phyloP scores from a whole-genome alignment of 2,797 vertebrate species.

The Gymnoscopelus braueri region DNA sequence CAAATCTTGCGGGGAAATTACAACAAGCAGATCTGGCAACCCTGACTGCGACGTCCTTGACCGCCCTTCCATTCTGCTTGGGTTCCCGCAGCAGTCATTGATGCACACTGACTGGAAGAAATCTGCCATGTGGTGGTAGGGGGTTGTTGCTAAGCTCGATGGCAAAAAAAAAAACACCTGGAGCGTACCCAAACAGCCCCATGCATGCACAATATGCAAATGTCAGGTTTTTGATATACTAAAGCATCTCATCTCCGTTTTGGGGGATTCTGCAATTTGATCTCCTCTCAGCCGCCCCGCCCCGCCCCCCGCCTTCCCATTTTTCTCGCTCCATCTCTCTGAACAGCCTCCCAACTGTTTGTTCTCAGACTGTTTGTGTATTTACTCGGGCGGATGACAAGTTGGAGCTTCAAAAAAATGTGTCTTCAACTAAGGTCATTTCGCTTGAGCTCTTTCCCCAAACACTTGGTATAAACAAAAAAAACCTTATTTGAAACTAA shows the following conservation, averaged over 20 bases:
- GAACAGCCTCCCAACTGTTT: constrained; percentile 35
- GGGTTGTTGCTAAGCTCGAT: constrained; percentile 41
- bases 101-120: constrained; percentile 34
- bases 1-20: no score
- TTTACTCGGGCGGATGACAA: constrained; percentile 6
- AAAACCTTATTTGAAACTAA: no score
- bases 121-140: constrained; percentile 29
- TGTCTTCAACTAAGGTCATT: constrained; percentile 10
- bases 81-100: constrained; percentile 7
- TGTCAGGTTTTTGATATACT: constrained; percentile 38
- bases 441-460: no score
- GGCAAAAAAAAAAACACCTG: constrained; percentile 38
- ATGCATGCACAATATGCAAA: constrained; percentile 60
- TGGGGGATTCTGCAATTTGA: constrained; percentile 62
- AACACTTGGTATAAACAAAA: no score
- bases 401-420: constrained; percentile 42
- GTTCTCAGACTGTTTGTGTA: constrained; percentile 5
- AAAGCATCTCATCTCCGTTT: constrained; percentile 53
- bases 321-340: neutral
- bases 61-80: constrained; percentile 45
- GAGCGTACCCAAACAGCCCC: constrained; percentile 57
- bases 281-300: constrained; percentile 30
- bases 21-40: no score
- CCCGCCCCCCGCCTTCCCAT: constrained; percentile 14
- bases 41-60: constrained; percentile 29